These are phyloP conservation scores for Leptosomus discolor DNA, from an alignment of 2,113 vertebrate species.

Conservation along the genomic window DNA sequence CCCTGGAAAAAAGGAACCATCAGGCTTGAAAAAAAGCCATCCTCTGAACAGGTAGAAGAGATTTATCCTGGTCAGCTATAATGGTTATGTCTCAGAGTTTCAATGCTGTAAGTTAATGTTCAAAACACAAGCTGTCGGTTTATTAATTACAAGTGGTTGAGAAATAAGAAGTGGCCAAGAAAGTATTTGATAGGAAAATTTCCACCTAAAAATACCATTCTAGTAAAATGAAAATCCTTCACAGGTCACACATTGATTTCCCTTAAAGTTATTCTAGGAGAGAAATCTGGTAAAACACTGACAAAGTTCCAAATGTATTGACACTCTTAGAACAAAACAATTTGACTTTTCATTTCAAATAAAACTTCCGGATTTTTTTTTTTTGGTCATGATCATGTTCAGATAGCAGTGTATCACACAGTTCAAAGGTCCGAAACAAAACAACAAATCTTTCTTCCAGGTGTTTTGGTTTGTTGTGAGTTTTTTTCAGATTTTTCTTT, in stretches of 20 bases:
- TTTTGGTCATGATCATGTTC: background rate
- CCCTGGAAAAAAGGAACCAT: background rate
- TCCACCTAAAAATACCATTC: background rate
- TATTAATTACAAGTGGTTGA: background rate
- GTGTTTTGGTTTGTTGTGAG: accelerated
- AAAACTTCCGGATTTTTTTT: background rate
- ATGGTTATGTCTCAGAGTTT: background rate
- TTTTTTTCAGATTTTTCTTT: background rate
- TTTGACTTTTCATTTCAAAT: background rate
- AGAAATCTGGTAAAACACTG: background rate
- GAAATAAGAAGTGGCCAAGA: background rate
- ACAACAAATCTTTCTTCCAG: accelerated
- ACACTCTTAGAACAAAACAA: accelerated
- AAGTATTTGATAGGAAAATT: background rate
- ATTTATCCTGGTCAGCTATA: background rate
- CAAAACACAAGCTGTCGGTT: background rate
- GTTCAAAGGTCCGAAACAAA: background rate
- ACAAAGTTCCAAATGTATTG: background rate
- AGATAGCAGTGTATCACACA: background rate
- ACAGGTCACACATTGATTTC: background rate
- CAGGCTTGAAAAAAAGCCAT: background rate
- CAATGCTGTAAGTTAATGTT: background rate
- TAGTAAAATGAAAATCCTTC: background rate
- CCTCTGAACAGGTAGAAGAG: background rate
- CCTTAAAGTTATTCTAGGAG: background rate